Evolutionary conservation across 2,113 vertebrate species (phyloP).

Genomic region (Colinus virginianus): DNA sequence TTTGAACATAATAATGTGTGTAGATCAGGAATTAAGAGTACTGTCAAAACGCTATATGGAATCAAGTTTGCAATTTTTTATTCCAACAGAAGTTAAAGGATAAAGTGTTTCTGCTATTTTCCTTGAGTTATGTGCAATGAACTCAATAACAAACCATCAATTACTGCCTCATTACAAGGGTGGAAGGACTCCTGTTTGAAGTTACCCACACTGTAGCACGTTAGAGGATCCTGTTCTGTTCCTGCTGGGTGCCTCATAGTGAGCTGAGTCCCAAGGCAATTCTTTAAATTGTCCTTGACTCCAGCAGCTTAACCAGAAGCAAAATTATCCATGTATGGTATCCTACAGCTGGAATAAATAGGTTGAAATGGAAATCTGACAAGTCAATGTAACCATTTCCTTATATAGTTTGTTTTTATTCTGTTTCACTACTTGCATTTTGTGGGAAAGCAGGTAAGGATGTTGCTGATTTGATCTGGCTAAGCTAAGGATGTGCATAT

Average conservation of each 20-base stretch:
- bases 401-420: neutral
- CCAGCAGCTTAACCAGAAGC: neutral
- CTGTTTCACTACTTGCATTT: neutral
- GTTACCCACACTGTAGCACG: fast-evolving
- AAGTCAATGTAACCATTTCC: neutral
- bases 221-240: neutral
- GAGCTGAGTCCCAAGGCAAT: neutral
- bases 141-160: neutral
- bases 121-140: neutral
- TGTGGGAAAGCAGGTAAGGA: neutral
- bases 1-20: neutral
- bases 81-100: neutral
- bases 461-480: neutral
- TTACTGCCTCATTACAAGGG: neutral
- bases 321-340: neutral
- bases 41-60: neutral
- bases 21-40: neutral
- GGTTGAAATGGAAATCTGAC: neutral
- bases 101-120: neutral
- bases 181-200: neutral
- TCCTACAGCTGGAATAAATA: neutral
- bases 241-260: neutral
- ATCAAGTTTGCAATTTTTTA: neutral
- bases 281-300: neutral
- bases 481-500: neutral